Evolutionary conservation across 2,888 invertebrate species (phyloP), one percentile per base, ranked within the genome.

Genomic region (Polietes domitor): DNA sequence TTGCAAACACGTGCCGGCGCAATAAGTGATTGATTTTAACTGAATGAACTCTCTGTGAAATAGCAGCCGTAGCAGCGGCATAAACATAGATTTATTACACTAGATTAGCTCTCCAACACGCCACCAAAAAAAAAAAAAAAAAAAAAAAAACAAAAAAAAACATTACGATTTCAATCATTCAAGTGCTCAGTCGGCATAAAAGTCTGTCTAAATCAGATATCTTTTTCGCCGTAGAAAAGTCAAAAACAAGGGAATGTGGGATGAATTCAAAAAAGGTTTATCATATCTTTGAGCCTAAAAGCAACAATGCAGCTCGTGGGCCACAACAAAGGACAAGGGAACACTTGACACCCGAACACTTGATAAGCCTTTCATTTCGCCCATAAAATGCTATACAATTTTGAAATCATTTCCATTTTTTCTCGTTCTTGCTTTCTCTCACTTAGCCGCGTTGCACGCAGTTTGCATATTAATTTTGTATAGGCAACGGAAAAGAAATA

Each of bases 391-490:
- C 68, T 26, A 26, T 58, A 58, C 15, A 24, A 58, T 26, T 24
- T 68, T 21, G 12, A 68, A 68, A 41, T 9, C 28, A 3, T 28
- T 55, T 55, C 53, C 21, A 63, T 63, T 32, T 63, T 24, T 28
- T 58, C 17, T 26, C 17, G n/a, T 21, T 37, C 10, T 37, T 58
- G 9, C 15, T 58, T 41, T 65, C 19, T 28, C n/a, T 41, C 21
- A 68, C 17, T 65, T 37, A 9, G 65, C 19, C 37, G 10, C 47
- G n/a, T 15, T 9, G 15, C 68, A 68, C 68, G 43, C 28, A 15
- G 41, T 68, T 68, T 68, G 68, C 68, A 68, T 68, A 68, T 41
- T 24, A 68, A 68, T 43, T 68, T 68, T 37, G 3, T 63, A n/a
- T 32, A 4, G 12, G 37, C 4, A 32, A 24, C 2, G 37, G 32